Conservation (phyloP, 30 jellyfish, hydroid and myxozoan species). For the Aurelia coerulea region DNA sequence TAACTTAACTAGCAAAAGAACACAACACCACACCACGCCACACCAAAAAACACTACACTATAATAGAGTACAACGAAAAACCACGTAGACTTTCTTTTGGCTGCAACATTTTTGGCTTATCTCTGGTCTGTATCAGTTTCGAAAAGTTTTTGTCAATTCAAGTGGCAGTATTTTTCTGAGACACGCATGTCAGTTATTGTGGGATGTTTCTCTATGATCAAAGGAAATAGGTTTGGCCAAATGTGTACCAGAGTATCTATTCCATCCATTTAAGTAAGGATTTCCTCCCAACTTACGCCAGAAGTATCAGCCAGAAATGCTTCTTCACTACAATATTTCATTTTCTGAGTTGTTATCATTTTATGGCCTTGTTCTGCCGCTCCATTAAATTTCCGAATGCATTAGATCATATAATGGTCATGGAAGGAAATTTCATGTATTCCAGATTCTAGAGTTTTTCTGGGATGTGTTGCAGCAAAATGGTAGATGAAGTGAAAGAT, state of each 20-base stretch:
- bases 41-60: no score
- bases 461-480: neutral
- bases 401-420: conserved; percentile 18
- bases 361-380: neutral
- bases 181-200: no score
- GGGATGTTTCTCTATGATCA: conserved; percentile 26
- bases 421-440: conserved; percentile 37
- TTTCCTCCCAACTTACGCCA: conserved; percentile 2
- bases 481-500: neutral
- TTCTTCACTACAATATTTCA: conserved; percentile 16
- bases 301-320: conserved; percentile 19
- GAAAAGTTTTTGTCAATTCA: no score
- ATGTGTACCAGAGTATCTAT: neutral
- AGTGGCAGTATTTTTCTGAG: no score
- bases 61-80: no score
- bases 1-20: no score
- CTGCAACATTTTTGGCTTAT: no score
- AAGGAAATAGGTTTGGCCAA: conserved; percentile 6
- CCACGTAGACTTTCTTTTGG: no score
- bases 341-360: conserved; percentile 6
- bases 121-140: no score
- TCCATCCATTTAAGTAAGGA: neutral
- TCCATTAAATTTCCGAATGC: neutral
- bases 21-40: no score
- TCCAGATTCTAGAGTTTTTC: conserved; percentile 7